Conservation (phyloP, 2,888 invertebrate genomes). For the Melinaea marsaeus region DNA sequence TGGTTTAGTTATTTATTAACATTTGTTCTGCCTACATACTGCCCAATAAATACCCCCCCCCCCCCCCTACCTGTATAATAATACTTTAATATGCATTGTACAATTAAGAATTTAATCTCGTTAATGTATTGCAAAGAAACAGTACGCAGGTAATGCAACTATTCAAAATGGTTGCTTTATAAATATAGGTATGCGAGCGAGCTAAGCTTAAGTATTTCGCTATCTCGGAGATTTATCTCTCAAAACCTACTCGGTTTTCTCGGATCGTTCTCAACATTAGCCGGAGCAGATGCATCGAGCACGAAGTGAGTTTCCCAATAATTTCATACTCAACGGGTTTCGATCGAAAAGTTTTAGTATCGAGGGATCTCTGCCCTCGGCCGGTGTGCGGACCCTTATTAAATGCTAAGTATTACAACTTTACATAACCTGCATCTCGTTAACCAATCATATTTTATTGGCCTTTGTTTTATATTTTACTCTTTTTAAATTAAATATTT, state of each 20-base stretch:
- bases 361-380: slow-evolving; percentile 65
- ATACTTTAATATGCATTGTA: no score
- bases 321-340: slow-evolving; percentile 66
- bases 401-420: slow-evolving; percentile 73
- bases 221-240: slow-evolving; percentile 68
- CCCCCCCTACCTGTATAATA: no score
- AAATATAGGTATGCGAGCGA: slow-evolving; percentile 46
- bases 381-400: slow-evolving; percentile 67
- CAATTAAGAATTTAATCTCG: no score
- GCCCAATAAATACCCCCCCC: no score
- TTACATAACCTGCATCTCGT: slow-evolving; percentile 55
- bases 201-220: slow-evolving; percentile 42
- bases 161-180: slow-evolving; percentile 34
- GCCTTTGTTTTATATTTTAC: slow-evolving; percentile 28
- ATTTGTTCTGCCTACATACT: no score
- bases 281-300: slow-evolving; percentile 68
- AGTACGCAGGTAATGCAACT: slow-evolving; percentile 18
- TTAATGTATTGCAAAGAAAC: no score
- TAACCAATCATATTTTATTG: slow-evolving; percentile 69
- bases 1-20: background rate
- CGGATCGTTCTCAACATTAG: slow-evolving; percentile 66
- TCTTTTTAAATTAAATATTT: background rate
- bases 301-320: slow-evolving; percentile 74
- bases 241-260: slow-evolving; percentile 59
- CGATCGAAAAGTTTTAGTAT: slow-evolving; percentile 60